Evolutionary conservation across 2,113 vertebrate species (phyloP), one percentile per base, ranked within the genome.

Genomic region (Willisornis vidua): DNA sequence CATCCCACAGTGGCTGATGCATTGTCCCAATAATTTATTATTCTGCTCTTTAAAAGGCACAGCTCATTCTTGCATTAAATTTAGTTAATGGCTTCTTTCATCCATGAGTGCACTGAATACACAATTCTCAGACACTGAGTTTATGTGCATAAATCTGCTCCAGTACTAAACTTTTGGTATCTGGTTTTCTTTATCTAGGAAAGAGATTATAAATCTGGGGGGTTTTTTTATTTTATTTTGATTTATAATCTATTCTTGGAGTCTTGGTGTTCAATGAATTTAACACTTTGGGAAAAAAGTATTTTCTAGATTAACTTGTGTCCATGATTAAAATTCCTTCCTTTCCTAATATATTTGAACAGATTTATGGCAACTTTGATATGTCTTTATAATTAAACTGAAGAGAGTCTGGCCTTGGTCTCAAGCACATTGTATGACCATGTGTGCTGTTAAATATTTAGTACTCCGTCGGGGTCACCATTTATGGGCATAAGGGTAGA

Each of bases 51-150:
- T 75, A 57, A 70, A 85, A 87, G 22, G n/a, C 25, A 75, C 8
- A 49, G 11, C 23, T 83, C 29, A 13, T 62, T 94, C 71, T 85
- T 66, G 18, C 58, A 29, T 52, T 49, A 61, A 45, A 72, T 77
- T 90, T 66, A 5, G 41, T 58, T 66, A 87, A 25, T 2, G 5
- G 59, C 41, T 52, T 68, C 62, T 91, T 93, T 72, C 75, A 88
- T 17, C 16, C 46, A 23, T 65, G 10, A 75, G 24, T 9, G 22
- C 54, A 74, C 12, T 18, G 22, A 80, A 71, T 22, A 73, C 19
- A 46, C n/a, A 31, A 12, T 70, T 94, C 70, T 89, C 67, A 84
- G 55, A 81, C 17, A 58, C 24, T 0, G 0, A 17, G 0, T 84
- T 89, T 84, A 48, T 48, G 26, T 73, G 29, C 10, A 41, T 54